Evolutionary conservation across 2,797 vertebrate species (phyloP).

Genomic region (Austrolebias charrua): DNA sequence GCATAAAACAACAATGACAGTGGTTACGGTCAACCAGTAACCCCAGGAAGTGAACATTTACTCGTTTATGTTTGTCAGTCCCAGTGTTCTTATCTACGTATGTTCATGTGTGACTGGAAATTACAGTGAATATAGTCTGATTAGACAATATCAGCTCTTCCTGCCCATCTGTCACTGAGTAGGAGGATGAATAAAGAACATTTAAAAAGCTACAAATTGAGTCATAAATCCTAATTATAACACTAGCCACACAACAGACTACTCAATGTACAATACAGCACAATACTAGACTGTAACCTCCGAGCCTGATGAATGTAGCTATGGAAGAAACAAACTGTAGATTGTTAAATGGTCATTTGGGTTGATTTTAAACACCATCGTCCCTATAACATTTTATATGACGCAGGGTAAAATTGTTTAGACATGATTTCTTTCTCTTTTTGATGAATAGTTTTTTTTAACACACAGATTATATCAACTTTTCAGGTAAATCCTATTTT

Average conservation of each 20-base stretch:
- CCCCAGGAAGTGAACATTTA: too few species aligned
- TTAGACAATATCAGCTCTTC: conserved; percentile 61
- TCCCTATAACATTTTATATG: too few species aligned
- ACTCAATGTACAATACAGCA: conserved; percentile 7
- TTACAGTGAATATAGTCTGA: conserved; percentile 47
- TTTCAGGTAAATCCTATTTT: too few species aligned
- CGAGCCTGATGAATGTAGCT: not conserved
- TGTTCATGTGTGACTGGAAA: not conserved
- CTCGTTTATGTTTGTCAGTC: too few species aligned
- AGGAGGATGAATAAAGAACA: conserved; percentile 62
- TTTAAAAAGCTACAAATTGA: conserved; percentile 56
- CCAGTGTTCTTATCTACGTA: too few species aligned
- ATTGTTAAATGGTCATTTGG: not conserved
- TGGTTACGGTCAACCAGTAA: conserved; percentile 1
- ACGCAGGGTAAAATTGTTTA: too few species aligned
- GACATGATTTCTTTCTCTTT: too few species aligned
- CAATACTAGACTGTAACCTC: not conserved
- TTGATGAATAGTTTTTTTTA: too few species aligned
- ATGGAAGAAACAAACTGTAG: not conserved
- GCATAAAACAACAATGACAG: conserved; percentile 6
- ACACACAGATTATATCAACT: too few species aligned
- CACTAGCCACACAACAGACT: conserved; percentile 28
- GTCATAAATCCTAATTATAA: conserved; percentile 55
- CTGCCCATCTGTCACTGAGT: conserved; percentile 67
- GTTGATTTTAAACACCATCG: not conserved